A percentile compares a stretch with the other conserved stretches of the same genome.
phyloP scores from a whole-genome alignment of 1,140 invertebrate species.

The Hermetia illucens region DNA sequence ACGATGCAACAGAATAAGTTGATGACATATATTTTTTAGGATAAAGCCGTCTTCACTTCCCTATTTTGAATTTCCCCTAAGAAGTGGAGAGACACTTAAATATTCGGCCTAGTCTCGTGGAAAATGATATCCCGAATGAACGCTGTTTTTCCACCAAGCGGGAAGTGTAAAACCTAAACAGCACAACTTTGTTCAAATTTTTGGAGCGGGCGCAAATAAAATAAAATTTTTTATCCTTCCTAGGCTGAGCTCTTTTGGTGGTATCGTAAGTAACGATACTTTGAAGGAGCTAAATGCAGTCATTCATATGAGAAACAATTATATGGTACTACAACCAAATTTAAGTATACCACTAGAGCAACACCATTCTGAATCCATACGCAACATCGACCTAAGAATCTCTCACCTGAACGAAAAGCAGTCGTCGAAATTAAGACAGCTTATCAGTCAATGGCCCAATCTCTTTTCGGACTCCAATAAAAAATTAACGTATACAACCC shows the following conservation, averaged over 20 bases:
- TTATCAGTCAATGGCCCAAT: not conserved
- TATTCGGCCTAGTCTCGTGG: no score
- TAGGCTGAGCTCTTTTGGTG: not conserved
- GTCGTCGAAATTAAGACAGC: not conserved
- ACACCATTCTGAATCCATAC: not conserved
- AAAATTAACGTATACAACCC: constrained; percentile 4
- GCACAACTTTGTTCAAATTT: no score
- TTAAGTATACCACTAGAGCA: not conserved
- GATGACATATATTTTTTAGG: no score
- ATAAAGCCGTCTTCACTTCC: no score
- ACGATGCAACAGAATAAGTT: no score
- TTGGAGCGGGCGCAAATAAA: no score
- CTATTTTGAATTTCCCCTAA: no score
- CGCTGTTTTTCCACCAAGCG: no score
- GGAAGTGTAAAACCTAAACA: no score
- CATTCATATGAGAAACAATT: not conserved
- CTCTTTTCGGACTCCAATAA: not conserved
- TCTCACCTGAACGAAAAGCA: not conserved
- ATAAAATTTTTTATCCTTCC: not conserved
- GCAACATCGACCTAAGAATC: not conserved
- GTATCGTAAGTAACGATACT: not conserved
- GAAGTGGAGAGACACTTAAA: no score
- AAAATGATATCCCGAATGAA: no score
- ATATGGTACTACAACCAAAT: not conserved
- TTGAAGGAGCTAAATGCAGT: not conserved